These are phyloP conservation scores for Drosophila parvula DNA, from an alignment of 1,140 invertebrate species.

Conservation along the genomic window DNA sequence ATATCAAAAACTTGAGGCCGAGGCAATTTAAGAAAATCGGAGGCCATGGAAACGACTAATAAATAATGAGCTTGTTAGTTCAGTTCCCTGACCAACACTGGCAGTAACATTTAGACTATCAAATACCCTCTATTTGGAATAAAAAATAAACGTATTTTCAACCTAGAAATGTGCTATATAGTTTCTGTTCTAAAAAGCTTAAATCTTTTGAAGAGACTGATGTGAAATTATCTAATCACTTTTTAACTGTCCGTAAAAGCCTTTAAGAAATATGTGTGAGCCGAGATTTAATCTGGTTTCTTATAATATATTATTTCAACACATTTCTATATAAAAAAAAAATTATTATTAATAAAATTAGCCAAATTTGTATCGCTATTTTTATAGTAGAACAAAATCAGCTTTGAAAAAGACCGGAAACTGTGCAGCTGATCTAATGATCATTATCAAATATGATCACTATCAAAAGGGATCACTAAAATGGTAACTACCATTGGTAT, in stretches of 20 bases:
- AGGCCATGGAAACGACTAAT: slow-evolving; percentile 35
- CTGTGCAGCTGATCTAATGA: background rate
- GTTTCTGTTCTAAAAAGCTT: background rate
- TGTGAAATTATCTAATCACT: background rate
- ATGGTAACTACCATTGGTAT: background rate
- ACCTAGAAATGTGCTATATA: background rate
- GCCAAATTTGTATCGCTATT: background rate
- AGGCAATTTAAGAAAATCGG: slow-evolving; percentile 32
- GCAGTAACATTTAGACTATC: background rate
- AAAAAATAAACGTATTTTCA: too few species aligned
- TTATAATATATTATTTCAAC: background rate
- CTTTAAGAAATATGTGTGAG: background rate
- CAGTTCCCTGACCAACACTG: slow-evolving; percentile 5
- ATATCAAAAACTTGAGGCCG: slow-evolving; percentile 5
- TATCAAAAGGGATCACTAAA: background rate
- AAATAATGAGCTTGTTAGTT: slow-evolving; percentile 46
- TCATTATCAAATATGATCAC: background rate
- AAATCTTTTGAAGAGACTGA: background rate
- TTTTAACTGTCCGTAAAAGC: background rate
- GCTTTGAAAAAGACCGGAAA: background rate
- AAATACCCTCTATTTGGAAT: slow-evolving; percentile 9
- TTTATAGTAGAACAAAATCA: background rate
- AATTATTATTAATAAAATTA: too few species aligned
- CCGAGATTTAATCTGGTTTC: background rate
- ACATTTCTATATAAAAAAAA: background rate